These are phyloP conservation scores for Diachasmimorpha longicaudata DNA, from an alignment of 1,140 invertebrate species.

Conservation along the genomic window DNA sequence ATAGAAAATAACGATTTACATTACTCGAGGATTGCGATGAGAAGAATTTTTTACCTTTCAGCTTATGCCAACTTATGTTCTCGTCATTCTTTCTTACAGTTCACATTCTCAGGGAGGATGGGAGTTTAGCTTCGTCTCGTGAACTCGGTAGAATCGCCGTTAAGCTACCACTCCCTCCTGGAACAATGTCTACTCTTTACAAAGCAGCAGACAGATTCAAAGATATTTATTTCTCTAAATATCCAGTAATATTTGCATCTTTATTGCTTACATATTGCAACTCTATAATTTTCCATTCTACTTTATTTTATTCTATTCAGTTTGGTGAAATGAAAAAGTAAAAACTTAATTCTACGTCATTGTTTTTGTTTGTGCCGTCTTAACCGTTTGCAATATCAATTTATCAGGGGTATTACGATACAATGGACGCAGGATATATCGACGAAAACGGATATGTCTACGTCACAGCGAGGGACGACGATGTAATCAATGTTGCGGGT, in stretches of 20 bases:
- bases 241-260: constrained; percentile 67
- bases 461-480: constrained; percentile 89
- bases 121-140: constrained; percentile 67
- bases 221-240: constrained; percentile 81
- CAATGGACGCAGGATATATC: constrained; percentile 90
- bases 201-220: constrained; percentile 81
- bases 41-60: constrained; percentile 9
- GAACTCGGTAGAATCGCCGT: constrained; percentile 86
- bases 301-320: background rate
- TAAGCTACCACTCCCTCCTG: constrained; percentile 88
- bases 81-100: constrained; percentile 65
- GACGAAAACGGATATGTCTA: constrained; percentile 86
- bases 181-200: constrained; percentile 83
- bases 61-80: constrained; percentile 24
- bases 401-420: constrained; percentile 90
- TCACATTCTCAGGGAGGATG: constrained; percentile 74
- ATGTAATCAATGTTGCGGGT: constrained; percentile 96
- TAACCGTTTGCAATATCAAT: no score
- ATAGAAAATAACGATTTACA: background rate
- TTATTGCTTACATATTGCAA: background rate
- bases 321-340: no score
- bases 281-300: no score
- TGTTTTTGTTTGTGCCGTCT: no score
- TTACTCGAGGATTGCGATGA: background rate
- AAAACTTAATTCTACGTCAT: background rate